phyloP scores from a whole-genome alignment of 2,888 invertebrate genomes.

The Callimorpha dominula region DNA sequence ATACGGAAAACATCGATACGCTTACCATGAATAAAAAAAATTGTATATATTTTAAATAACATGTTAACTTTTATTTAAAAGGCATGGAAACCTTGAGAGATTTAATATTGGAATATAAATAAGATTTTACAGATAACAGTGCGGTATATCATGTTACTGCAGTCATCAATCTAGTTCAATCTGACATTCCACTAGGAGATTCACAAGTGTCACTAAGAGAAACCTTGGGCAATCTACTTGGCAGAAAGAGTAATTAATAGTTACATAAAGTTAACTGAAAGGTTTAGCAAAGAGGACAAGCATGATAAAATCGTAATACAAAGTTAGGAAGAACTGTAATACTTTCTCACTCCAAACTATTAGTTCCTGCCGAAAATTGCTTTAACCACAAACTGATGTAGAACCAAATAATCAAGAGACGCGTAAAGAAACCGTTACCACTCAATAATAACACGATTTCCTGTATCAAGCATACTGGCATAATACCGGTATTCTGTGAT shows the following conservation, averaged over 20 bases:
- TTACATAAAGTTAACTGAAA: background rate
- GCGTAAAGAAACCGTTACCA: slow-evolving; percentile 51
- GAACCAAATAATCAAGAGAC: slow-evolving; percentile 21
- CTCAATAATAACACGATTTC: slow-evolving; percentile 59
- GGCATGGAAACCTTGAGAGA: background rate
- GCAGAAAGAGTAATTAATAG: background rate
- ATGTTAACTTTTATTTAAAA: too few species aligned
- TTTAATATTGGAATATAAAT: background rate
- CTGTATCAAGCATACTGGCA: slow-evolving; percentile 44
- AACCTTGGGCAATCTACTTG: background rate
- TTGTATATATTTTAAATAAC: too few species aligned
- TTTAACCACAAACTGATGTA: slow-evolving; percentile 10
- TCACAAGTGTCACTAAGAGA: background rate
- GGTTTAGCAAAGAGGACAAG: background rate
- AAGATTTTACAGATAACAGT: background rate
- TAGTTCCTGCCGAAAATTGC: background rate
- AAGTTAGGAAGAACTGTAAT: background rate
- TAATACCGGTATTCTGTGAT: slow-evolving; percentile 47
- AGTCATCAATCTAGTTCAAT: background rate
- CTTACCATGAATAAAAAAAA: too few species aligned
- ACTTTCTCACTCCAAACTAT: background rate
- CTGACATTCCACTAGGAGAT: background rate
- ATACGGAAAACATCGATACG: too few species aligned
- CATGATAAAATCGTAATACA: background rate
- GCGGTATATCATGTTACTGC: background rate